Conservation (phyloP, 2,888 invertebrate species). For the Platynereis dumerilii region DNA sequence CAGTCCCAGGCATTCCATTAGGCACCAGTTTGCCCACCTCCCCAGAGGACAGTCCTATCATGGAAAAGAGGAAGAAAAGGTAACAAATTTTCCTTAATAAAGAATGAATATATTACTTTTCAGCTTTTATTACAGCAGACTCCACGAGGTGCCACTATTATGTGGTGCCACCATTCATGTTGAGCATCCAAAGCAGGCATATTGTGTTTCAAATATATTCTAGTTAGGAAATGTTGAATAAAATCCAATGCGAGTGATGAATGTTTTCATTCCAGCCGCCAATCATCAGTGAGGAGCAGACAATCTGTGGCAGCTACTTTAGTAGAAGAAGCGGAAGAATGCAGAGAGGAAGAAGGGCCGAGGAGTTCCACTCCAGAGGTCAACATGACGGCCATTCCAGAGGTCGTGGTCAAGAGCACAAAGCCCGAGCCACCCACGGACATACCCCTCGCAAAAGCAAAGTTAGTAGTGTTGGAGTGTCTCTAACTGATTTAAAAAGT, state of each 20-base stretch:
- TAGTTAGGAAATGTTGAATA: no score
- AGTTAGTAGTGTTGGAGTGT: neutral
- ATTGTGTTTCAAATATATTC: no score
- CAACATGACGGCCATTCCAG: slow-evolving; percentile 16
- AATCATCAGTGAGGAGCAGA: slow-evolving; percentile 24
- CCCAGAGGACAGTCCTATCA: slow-evolving; percentile 27
- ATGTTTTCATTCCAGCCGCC: slow-evolving; percentile 10
- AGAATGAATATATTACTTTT: no score
- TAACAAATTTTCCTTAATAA: no score
- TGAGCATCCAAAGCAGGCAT: no score
- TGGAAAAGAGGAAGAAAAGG: slow-evolving; percentile 25
- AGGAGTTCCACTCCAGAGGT: slow-evolving; percentile 19
- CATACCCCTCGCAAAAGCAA: slow-evolving; percentile 26
- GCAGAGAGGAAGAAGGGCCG: neutral
- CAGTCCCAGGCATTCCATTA: slow-evolving; percentile 11
- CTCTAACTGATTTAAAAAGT: no score
- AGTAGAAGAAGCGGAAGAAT: slow-evolving; percentile 24
- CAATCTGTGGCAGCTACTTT: slow-evolving; percentile 19
- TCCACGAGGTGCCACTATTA: no score
- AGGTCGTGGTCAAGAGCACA: slow-evolving; percentile 16
- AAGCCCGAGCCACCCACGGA: slow-evolving; percentile 1
- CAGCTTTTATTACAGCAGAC: no score
- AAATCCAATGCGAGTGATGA: no score
- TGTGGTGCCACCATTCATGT: no score
- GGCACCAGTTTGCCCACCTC: slow-evolving; percentile 21